Conservation (phyloP, 1,140 invertebrate species). For the Maniola jurtina region DNA sequence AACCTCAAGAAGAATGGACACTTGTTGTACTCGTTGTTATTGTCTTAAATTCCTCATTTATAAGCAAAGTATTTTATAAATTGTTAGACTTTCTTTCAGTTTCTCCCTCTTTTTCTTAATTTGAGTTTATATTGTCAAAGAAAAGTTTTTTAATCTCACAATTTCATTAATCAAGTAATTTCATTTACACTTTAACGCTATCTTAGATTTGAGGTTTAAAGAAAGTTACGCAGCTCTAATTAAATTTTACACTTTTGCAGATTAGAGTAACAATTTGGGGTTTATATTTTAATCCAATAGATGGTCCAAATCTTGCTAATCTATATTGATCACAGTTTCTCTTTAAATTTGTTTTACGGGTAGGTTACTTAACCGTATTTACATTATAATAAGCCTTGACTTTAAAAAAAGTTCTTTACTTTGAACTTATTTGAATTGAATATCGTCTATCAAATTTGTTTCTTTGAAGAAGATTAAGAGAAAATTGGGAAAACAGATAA, state of each 20-base stretch:
- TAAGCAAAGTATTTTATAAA: slow-evolving; percentile 9
- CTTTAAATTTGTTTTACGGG: too few relatives aligned
- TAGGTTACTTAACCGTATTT: too few relatives aligned
- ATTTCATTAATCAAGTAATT: slow-evolving; percentile 13
- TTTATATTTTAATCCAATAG: background rate
- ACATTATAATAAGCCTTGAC: too few relatives aligned
- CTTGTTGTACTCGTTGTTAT: background rate
- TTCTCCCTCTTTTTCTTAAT: background rate
- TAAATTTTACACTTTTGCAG: background rate
- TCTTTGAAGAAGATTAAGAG: background rate
- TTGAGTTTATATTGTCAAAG: slow-evolving; percentile 5
- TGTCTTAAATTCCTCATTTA: background rate
- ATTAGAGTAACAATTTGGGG: background rate
- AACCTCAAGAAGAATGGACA: background rate
- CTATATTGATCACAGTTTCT: too few relatives aligned
- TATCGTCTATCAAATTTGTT: slow-evolving; percentile 3
- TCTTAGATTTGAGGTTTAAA: slow-evolving; percentile 1
- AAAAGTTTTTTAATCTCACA: slow-evolving; percentile 13
- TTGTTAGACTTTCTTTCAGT: slow-evolving; percentile 3
- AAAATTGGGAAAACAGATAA: slow-evolving; percentile 17
- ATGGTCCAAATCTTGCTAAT: background rate
- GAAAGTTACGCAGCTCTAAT: background rate
- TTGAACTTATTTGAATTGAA: background rate
- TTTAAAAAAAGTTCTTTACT: too few relatives aligned
- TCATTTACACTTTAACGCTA: slow-evolving; percentile 5